A percentile compares a stretch with the other conserved stretches of the same genome.
These are phyloP conservation scores for Antheraea mylitta DNA, from an alignment of 1,140 invertebrate species.

Conservation along the genomic window DNA sequence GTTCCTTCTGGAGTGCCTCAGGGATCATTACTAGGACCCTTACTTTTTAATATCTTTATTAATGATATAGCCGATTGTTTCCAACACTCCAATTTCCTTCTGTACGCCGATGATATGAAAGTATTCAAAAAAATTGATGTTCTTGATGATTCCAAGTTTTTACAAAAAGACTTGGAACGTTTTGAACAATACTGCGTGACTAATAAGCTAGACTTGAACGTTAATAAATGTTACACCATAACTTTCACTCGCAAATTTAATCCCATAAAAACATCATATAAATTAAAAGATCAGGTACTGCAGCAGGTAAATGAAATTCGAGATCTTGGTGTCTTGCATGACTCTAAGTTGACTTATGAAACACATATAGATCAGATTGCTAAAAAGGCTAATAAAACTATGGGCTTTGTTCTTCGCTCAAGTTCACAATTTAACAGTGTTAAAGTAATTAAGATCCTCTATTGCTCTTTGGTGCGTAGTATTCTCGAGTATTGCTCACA, in stretches of 20 bases:
- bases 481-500: conserved; percentile 12
- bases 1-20: conserved; percentile 18
- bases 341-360: conserved; percentile 12
- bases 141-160: conserved; percentile 20
- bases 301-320: conserved; percentile 5
- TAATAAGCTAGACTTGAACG: conserved; percentile 28
- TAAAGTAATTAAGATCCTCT: conserved; percentile 11
- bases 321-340: conserved; percentile 12
- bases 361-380: conserved; percentile 9
- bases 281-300: neutral
- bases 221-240: neutral
- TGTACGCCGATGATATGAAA: conserved; percentile 36
- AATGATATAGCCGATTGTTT: neutral
- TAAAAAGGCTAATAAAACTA: conserved; percentile 10
- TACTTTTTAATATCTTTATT: conserved; percentile 25
- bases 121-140: conserved; percentile 23
- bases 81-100: conserved; percentile 12
- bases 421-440: conserved; percentile 10
- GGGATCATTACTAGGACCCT: conserved; percentile 24
- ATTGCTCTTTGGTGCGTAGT: conserved; percentile 13
- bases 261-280: neutral
- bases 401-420: conserved; percentile 5
- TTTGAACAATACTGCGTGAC: conserved; percentile 24
- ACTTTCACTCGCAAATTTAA: conserved; percentile 21
- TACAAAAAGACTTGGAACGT: conserved; percentile 13